Evolutionary conservation across 2,113 vertebrate genomes (phyloP), one percentile per base, ranked within the genome.

Genomic region (Lagopus leucura): DNA sequence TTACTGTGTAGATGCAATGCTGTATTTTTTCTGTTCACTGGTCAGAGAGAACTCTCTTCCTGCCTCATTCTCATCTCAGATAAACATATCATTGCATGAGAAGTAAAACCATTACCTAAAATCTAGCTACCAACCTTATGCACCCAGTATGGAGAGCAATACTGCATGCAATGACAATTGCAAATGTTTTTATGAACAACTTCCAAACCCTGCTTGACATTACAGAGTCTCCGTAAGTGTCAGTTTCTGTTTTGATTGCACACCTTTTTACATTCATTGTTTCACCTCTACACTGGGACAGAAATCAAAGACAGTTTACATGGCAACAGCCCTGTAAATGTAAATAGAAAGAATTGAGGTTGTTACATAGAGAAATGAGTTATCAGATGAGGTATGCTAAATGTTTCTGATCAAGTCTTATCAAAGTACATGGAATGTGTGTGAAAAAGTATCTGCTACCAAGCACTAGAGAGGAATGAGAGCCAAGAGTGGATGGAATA

Each of bases 271-370:
- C 55, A 76, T 94, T 80, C 11, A 30, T 87, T 76, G 78, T 87
- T 76, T 87, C 43, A 57, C 71, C 58, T 92, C 88, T 60, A 89
- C 52, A 15, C 3, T 54, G 45, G 43, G 20, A 43, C 54, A 92
- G 78, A 89, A 85, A 47, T 66, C 71, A 89, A 93, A 93, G 81
- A 61, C 70, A 52, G 36, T 67, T 90, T 90, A 76, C 83, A 57
- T 66, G 70, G 36, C 71, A 91, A 88, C 63, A 85, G 54, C 48
- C 19, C 54, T 50, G 40, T 73, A 89, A 79, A 75, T 40, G 7
- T 85, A 94, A 93, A 87, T 47, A 91, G 74, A 72, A 89, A 80
- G 30, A 88, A 63, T 4, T 82, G 48, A 45, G 48, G 20, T 45
- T 1, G 1, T 84, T 89, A 69, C 43, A 70, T 76, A 24, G 64